Base-by-base conservation (phyloP, 2,797 vertebrate species). In the Crocidura indochinensis region DNA sequence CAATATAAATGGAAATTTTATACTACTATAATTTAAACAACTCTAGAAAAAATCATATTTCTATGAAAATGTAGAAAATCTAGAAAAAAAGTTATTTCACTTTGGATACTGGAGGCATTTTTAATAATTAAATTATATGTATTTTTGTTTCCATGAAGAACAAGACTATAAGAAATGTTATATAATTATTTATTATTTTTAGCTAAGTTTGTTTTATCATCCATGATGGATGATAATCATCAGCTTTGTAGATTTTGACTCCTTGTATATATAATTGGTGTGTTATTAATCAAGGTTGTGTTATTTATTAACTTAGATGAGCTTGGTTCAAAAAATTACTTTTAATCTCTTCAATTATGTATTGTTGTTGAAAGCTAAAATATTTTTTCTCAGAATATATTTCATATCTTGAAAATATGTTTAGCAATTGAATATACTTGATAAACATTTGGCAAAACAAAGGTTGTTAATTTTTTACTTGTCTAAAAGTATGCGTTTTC, bases 121-220 rank as follows among this genome's bases (percentile, higher is more conserved):
- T 94, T 78, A 92, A 91, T 74, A n/a, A 31, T 91, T 81, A 91
- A 90, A 49, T 85, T 76, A 53, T 53, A 14, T 67, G 71, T 84
- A 75, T 62, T 15, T 38, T 90, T 75, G n/a, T 67, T 95, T 92
- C 15, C 27, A 10, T 85, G 49, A 87, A 26, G 79, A 94, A 44
- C 62, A 88, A 84, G 24, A 82, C 14, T 69, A 76, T 49, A 60
- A 68, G 75, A 72, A 82, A 73, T 87, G 64, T 38, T 79, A 60
- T 27, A 29, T 81, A 79, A 84, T 91, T 53, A 46, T 60, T 44
- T 82, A 67, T 60, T 84, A 44, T 76, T n/a, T 85, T 89, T 88
- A 73, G 14, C 27, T 83, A 84, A 56, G 44, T 51, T 56, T 93
- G 29, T 84, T 88, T 79, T 26, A 1, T 64, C n/a, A 87, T 10